phyloP scores from a whole-genome alignment of 2,797 vertebrate species.

The Danionella dracula region DNA sequence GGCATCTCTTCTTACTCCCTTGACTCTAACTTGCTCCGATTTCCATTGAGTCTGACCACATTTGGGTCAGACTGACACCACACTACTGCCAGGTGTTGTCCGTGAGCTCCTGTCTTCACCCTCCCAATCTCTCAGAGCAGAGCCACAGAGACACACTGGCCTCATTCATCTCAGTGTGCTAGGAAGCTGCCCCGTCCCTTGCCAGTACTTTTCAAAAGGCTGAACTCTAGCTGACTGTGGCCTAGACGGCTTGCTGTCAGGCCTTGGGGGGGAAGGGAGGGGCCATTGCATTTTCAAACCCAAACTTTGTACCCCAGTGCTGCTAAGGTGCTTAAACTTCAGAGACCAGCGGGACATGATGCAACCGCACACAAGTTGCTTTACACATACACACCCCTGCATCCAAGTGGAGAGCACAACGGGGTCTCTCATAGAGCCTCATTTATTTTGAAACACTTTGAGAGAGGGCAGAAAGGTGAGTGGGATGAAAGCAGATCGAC shows the following conservation, averaged over 20 bases:
- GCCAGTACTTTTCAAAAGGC: slow-evolving; percentile 47
- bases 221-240: slow-evolving; percentile 49
- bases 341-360: slow-evolving; percentile 33
- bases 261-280: slow-evolving; percentile 21
- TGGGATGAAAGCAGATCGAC: slow-evolving; percentile 4
- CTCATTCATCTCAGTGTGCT: slow-evolving; percentile 41
- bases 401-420: not conserved
- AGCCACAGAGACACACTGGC: slow-evolving; percentile 31
- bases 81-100: slow-evolving; percentile 38
- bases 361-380: slow-evolving; percentile 48
- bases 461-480: not conserved
- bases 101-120: slow-evolving; percentile 22
- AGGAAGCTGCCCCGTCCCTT: slow-evolving; percentile 38
- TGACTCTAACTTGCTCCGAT: not conserved
- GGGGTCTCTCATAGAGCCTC: slow-evolving; percentile 6
- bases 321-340: slow-evolving; percentile 33
- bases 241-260: slow-evolving; percentile 37
- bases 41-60: slow-evolving; percentile 30
- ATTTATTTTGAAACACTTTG: slow-evolving; percentile 10
- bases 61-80: slow-evolving; percentile 34
- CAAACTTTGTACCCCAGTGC: slow-evolving; percentile 20
- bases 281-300: slow-evolving; percentile 43
- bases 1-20: slow-evolving; percentile 11
- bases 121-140: slow-evolving; percentile 9
- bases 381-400: slow-evolving; percentile 43